Conservation (phyloP, 2,888 invertebrate genomes). For the Yponomeuta sedellus region DNA sequence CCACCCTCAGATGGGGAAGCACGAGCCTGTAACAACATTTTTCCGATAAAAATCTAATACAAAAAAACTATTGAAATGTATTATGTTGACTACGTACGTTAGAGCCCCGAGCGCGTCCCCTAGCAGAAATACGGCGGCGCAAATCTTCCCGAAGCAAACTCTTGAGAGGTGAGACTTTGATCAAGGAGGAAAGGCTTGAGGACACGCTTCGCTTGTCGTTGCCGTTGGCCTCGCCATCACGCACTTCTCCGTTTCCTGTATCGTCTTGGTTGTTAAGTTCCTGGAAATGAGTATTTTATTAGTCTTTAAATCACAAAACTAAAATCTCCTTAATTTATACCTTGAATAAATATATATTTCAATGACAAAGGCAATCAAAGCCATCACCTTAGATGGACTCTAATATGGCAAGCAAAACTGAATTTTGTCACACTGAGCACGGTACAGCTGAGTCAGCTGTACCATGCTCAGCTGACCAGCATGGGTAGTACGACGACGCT, state of each 20-base stretch:
- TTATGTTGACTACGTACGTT: constrained; percentile 45
- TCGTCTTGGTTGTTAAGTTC: constrained; percentile 56
- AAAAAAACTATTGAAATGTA: neutral
- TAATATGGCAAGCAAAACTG: no score
- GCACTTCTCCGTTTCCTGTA: constrained; percentile 40
- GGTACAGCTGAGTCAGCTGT: no score
- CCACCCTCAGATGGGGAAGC: constrained; percentile 73
- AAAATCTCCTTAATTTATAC: no score
- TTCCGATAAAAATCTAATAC: neutral
- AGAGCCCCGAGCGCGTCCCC: constrained; percentile 76
- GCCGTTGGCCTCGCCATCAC: constrained; percentile 54
- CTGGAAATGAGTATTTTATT: constrained; percentile 28
- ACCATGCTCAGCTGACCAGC: no score
- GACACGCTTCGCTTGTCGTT: constrained; percentile 72
- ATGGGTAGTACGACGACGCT: no score
- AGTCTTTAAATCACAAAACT: no score
- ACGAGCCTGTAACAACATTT: constrained; percentile 26
- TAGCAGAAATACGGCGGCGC: constrained; percentile 85
- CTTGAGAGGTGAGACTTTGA: constrained; percentile 90
- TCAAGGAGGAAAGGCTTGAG: constrained; percentile 84
- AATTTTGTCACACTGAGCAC: no score
- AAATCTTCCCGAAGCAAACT: constrained; percentile 89
- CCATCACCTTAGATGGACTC: no score
- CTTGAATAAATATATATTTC: no score
- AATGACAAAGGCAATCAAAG: no score